Evolutionary conservation across 2,888 invertebrate species (phyloP).

Genomic region (Oscheius sp.): DNA sequence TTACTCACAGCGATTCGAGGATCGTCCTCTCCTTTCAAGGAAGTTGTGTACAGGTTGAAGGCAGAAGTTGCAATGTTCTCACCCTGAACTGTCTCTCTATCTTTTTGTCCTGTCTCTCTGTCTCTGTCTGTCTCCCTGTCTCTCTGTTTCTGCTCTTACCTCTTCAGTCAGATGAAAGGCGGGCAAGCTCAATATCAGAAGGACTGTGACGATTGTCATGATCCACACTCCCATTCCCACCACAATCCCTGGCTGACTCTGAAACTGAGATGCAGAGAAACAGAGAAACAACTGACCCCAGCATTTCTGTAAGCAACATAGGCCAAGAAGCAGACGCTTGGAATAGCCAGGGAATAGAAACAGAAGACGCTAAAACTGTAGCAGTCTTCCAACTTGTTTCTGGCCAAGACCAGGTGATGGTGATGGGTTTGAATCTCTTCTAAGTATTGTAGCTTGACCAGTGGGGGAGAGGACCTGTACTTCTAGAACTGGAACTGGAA

Average conservation of each 20-base stretch:
- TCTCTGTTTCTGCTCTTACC: background rate
- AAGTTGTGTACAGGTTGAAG: slow-evolving; percentile 4
- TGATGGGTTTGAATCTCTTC: slow-evolving; percentile 20
- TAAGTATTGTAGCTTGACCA: slow-evolving; percentile 18
- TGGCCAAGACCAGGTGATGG: slow-evolving; percentile 7
- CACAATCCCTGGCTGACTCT: slow-evolving; percentile 9
- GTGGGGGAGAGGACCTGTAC: background rate
- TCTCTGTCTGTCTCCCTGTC: too few species aligned
- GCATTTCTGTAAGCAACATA: slow-evolving; percentile 27
- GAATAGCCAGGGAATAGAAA: slow-evolving; percentile 21
- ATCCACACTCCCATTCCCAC: slow-evolving; percentile 16
- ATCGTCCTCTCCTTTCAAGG: slow-evolving; percentile 18
- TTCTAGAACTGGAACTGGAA: background rate
- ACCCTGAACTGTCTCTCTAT: background rate
- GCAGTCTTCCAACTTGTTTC: slow-evolving; percentile 10
- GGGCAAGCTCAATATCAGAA: slow-evolving; percentile 12
- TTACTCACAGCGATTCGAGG: background rate
- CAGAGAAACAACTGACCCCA: background rate
- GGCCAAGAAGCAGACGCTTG: slow-evolving; percentile 9
- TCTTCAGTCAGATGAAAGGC: slow-evolving; percentile 27
- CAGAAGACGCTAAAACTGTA: slow-evolving; percentile 14
- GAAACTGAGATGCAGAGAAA: background rate
- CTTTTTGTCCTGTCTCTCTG: too few species aligned
- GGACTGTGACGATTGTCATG: background rate
- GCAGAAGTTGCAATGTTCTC: background rate